Evolutionary conservation across 2,797 vertebrate species (phyloP).

Genomic region (Molossus molossus): DNA sequence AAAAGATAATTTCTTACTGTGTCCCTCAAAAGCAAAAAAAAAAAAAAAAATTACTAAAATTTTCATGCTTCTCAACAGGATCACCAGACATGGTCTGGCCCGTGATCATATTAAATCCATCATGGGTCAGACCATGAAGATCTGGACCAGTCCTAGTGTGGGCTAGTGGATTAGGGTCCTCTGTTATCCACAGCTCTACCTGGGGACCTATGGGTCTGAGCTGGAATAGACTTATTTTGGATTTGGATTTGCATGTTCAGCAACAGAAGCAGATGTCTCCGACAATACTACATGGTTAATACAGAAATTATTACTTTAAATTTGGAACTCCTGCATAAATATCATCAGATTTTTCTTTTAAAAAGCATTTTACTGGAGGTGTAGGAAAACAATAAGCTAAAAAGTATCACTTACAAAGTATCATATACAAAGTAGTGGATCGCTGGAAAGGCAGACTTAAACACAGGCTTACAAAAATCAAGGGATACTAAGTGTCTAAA

Average conservation of each 20-base stretch:
- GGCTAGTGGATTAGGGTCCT: neutral
- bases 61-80: neutral
- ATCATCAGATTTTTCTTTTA: neutral
- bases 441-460: neutral
- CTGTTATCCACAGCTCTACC: neutral
- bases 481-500: neutral
- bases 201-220: neutral
- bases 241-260: neutral
- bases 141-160: no score
- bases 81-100: neutral
- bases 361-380: neutral
- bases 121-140: neutral
- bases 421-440: neutral
- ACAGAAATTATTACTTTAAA: neutral
- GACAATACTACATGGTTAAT: neutral
- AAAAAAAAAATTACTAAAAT: neutral
- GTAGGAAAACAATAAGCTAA: no score
- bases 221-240: neutral
- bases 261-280: neutral
- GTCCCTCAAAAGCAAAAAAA: neutral
- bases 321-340: neutral
- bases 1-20: neutral
- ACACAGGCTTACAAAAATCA: neutral
- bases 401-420: neutral
- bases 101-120: neutral